Conservation (phyloP, 2,113 vertebrate genomes). For the Leptocoma aspasia region DNA sequence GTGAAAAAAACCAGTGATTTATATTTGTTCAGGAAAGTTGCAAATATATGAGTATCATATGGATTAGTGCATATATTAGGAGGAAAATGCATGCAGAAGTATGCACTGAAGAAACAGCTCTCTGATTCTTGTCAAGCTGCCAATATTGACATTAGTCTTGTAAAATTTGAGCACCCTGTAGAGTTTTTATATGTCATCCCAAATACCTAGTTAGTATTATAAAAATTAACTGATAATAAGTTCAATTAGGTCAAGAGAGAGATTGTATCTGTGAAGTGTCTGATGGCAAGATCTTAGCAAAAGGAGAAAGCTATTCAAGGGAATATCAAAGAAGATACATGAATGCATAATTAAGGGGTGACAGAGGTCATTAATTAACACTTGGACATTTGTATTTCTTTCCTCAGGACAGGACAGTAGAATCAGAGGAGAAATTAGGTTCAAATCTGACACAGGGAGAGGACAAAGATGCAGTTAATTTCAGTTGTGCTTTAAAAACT, state of each 20-base stretch:
- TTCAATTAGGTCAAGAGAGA: conserved; percentile 29
- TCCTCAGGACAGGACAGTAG: conserved; percentile 2
- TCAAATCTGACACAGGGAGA: not conserved
- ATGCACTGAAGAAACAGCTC: not conserved
- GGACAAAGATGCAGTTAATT: not conserved
- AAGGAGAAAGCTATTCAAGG: not conserved
- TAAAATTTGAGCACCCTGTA: not conserved
- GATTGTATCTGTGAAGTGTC: not conserved
- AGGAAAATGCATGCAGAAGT: not conserved
- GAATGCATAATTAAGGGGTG: conserved; percentile 30
- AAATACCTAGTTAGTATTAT: not conserved
- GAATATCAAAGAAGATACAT: conserved; percentile 9
- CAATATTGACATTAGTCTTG: not conserved
- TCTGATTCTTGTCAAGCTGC: not conserved
- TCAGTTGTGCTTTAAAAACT: not conserved
- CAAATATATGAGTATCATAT: not conserved
- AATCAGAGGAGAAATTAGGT: not conserved
- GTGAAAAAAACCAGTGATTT: not conserved
- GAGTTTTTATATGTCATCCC: conserved; percentile 2
- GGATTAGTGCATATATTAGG: not conserved
- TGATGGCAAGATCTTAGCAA: not conserved
- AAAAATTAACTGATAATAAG: conserved; percentile 18
- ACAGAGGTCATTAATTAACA: conserved; percentile 14
- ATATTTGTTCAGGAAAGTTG: not conserved
- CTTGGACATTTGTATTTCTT: conserved; percentile 16